Conservation (phyloP, 2,888 invertebrate genomes). For the Nasonovia ribisnigri region DNA sequence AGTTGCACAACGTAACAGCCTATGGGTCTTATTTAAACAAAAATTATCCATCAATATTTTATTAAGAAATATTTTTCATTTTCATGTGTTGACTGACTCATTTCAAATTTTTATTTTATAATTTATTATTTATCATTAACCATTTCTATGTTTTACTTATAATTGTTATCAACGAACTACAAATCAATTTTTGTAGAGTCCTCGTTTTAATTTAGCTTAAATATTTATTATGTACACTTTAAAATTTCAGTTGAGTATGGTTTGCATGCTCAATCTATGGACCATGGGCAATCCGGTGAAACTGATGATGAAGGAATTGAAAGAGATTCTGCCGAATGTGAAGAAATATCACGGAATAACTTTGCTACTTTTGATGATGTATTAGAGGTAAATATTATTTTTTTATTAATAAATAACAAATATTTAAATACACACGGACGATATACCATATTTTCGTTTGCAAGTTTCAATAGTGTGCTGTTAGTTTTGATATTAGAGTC, state of each 20-base stretch:
- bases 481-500: too few relatives aligned
- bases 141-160: not conserved
- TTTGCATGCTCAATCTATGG: conserved; percentile 53
- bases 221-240: not conserved
- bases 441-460: too few relatives aligned
- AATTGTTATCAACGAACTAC: not conserved
- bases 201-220: not conserved
- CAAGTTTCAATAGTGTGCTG: too few relatives aligned
- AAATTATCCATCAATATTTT: not conserved
- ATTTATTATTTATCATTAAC: not conserved
- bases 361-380: conserved; percentile 67
- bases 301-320: conserved; percentile 92
- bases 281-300: conserved; percentile 71
- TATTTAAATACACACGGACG: too few relatives aligned
- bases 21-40: not conserved
- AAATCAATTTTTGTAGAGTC: not conserved
- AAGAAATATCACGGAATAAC: conserved; percentile 72
- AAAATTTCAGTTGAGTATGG: conserved; percentile 51
- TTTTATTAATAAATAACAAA: conserved; percentile 15
- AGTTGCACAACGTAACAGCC: not conserved
- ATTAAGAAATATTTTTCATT: not conserved
- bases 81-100: not conserved
- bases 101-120: conserved; percentile 1
- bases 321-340: conserved; percentile 83
- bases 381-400: conserved; percentile 67